Evolutionary conservation across 2,113 vertebrate genomes (phyloP).

Genomic region (Cynoglossus semilaevis): DNA sequence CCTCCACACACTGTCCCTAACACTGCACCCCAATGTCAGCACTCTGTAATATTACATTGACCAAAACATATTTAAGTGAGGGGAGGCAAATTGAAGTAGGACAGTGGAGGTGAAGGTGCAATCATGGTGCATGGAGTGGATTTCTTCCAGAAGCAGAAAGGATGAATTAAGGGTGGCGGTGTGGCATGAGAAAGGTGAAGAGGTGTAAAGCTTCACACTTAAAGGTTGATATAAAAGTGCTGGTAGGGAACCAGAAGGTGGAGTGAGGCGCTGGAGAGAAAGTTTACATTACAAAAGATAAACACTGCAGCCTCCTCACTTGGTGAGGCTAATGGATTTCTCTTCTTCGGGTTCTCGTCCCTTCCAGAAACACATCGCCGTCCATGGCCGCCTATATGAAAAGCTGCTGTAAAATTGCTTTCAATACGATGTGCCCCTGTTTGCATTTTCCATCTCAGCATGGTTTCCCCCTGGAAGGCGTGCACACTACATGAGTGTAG

Average conservation of each 20-base stretch:
- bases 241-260: conserved; percentile 12
- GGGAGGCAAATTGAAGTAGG: conserved; percentile 7
- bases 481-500: neutral
- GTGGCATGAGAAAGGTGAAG: neutral
- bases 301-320: conserved; percentile 33
- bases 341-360: conserved; percentile 44
- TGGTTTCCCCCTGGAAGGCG: conserved; percentile 18
- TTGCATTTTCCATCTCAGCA: conserved; percentile 1
- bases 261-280: conserved; percentile 9
- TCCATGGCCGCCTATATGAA: conserved; percentile 16
- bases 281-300: conserved; percentile 47
- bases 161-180: neutral
- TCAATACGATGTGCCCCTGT: conserved; percentile 23
- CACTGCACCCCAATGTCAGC: neutral
- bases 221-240: conserved; percentile 23
- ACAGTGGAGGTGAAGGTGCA: neutral
- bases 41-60: neutral
- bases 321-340: conserved; percentile 58
- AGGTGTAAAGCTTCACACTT: conserved; percentile 18
- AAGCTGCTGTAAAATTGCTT: conserved; percentile 26
- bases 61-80: neutral
- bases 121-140: neutral
- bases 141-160: neutral
- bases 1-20: neutral
- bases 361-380: conserved; percentile 35